Conservation (phyloP, 2,113 vertebrate genomes). For the Callionymus lyra region DNA sequence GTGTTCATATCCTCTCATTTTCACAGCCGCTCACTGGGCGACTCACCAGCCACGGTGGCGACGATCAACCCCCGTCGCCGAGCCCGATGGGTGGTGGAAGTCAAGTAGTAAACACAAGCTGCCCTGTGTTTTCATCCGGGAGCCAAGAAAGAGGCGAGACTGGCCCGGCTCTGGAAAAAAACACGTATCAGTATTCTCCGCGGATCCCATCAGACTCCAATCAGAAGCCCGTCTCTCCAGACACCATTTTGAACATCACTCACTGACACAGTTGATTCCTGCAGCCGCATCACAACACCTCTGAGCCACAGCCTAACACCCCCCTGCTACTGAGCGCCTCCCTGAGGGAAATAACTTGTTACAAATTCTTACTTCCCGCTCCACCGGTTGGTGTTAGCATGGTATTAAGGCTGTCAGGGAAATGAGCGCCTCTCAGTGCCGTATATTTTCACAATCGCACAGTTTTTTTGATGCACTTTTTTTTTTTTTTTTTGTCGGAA, state of each 20-base stretch:
- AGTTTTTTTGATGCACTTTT: too few relatives aligned
- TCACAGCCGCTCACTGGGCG: too few relatives aligned
- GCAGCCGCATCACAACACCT: conserved; percentile 7
- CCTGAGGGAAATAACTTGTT: conserved; percentile 4
- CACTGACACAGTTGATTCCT: background rate
- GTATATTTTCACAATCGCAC: too few relatives aligned
- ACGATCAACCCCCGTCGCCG: too few relatives aligned
- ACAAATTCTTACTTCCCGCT: conserved; percentile 13
- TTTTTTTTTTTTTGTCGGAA: too few relatives aligned
- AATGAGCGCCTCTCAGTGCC: conserved; percentile 4
- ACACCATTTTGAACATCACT: conserved; percentile 6
- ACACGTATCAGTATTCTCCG: conserved; percentile 48
- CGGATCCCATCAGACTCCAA: conserved; percentile 42
- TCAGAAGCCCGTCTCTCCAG: conserved; percentile 23
- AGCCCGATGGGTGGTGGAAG: too few relatives aligned
- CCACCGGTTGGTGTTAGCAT: conserved; percentile 14
- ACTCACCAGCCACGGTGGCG: too few relatives aligned
- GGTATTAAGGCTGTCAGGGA: conserved; percentile 2
- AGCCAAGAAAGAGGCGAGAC: conserved; percentile 3
- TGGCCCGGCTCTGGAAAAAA: conserved; percentile 19
- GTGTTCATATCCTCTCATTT: too few relatives aligned
- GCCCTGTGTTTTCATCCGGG: background rate
- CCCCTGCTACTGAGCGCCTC: too few relatives aligned
- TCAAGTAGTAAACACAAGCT: too few relatives aligned
- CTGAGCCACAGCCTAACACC: conserved; percentile 6